Evolutionary conservation across 2,113 vertebrate genomes (phyloP).

Genomic region (Dendropsophus ebraccatus): DNA sequence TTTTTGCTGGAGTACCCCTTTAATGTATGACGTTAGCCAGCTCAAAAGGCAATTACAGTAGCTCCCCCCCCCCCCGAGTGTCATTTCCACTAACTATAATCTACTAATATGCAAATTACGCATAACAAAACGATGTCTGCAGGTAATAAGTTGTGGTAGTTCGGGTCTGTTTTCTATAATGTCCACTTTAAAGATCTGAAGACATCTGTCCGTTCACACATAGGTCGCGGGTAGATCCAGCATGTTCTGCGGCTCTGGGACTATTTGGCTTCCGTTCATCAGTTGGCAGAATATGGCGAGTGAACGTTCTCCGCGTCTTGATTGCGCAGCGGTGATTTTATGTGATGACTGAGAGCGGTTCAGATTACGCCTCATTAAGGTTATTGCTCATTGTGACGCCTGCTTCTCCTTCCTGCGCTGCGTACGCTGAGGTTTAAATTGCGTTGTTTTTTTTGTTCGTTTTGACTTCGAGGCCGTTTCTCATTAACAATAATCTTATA

Average conservation of each 20-base stretch:
- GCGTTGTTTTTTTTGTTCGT: not conserved
- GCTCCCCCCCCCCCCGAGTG: not conserved
- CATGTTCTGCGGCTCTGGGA: constrained; percentile 19
- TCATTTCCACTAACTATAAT: not conserved
- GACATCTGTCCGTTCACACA: constrained; percentile 25
- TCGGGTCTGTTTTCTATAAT: not conserved
- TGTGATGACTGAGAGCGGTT: constrained; percentile 49
- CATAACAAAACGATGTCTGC: not conserved
- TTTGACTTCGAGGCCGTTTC: constrained; percentile 23
- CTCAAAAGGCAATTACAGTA: not conserved
- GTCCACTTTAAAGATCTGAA: constrained; percentile 2
- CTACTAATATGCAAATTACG: constrained; percentile 9
- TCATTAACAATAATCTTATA: constrained; percentile 5
- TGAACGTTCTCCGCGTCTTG: constrained; percentile 6
- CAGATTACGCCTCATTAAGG: constrained; percentile 38
- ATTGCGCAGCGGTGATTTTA: constrained; percentile 40
- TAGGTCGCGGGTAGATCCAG: not conserved
- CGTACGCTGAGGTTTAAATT: not conserved
- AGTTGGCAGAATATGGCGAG: constrained; percentile 23
- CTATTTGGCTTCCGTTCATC: constrained; percentile 37
- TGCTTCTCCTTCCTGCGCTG: constrained; percentile 8
- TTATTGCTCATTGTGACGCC: constrained; percentile 40
- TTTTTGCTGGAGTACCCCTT: too few relatives aligned
- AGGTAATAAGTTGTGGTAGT: constrained; percentile 2
- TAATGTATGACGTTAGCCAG: not conserved